Conservation (phyloP, 2,113 vertebrate genomes). For the Brachirus orientalis region DNA sequence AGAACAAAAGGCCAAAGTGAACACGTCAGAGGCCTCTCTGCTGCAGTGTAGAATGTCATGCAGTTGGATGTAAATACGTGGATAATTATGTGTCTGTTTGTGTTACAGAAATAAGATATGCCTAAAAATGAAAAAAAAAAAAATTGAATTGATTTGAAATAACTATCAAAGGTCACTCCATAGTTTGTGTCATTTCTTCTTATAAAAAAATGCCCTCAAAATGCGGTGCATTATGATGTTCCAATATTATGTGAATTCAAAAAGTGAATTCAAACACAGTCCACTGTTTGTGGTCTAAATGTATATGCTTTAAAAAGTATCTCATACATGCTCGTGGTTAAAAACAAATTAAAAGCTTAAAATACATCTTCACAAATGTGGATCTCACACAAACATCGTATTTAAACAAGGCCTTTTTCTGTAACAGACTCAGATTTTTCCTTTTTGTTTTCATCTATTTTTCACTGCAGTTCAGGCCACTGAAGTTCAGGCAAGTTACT, state of each 20-base stretch:
- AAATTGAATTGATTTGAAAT: not conserved
- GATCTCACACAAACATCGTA: too few relatives aligned
- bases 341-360: not conserved
- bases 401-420: too few relatives aligned
- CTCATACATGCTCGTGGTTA: too few relatives aligned
- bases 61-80: not conserved
- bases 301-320: not conserved
- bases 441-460: not conserved
- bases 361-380: not conserved
- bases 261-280: not conserved
- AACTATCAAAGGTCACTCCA: not conserved
- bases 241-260: too few relatives aligned
- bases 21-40: constrained; percentile 11
- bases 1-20: constrained; percentile 47
- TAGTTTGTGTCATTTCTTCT: not conserved
- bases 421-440: not conserved
- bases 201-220: not conserved
- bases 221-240: not conserved
- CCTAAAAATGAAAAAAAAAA: not conserved
- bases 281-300: not conserved
- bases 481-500: not conserved
- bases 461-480: not conserved
- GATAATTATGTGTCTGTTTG: not conserved
- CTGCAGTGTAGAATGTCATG: not conserved
- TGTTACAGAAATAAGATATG: not conserved